Evolutionary conservation across 1,140 invertebrate species (phyloP), one percentile per base, ranked within the genome.

Genomic region (Phymorhynchus buccinoides): DNA sequence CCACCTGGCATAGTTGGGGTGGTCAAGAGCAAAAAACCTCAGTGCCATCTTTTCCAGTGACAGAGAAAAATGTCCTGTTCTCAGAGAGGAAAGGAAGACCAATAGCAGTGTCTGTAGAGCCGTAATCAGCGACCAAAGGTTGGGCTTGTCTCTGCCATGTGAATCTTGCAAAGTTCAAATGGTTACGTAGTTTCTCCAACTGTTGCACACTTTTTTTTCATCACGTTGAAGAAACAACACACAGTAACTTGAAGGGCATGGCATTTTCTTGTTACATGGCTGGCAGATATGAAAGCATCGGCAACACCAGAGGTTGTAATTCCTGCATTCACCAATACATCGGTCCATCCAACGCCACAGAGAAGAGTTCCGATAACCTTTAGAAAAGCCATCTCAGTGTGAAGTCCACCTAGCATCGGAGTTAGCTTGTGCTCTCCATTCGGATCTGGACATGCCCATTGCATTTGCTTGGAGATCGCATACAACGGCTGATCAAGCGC

Each of bases 381-480:
- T 22, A 52, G 7, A 22, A 52, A 52, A 52, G 48, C 48, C 9
- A 52, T 52, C 22, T 52, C 48, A 12, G 48, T 22, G 7, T 52
- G 48, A 12, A 52, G 22, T 52, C 48, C 48, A 52, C 48, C 48
- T 22, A 52, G 22, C 48, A 52, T 52, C 22, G 22, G 9, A 52
- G 22, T 52, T 22, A 52, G 48, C 48, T 52, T 88, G 22, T 78
- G 44, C 66, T 89, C 88, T n/a, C 88, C 85, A 87, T 68, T 71
- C 3, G 42, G 62, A 18, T 77, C 56, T 22, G 88, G 83, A 39
- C 85, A 89, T 27, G 80, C 83, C 86, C 86, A 90, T 83, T 90
- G 90, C 27, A 90, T 89, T 48, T 86, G 85, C 83, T 89, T 90
- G n/a, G 75, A 81, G 30, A 88, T n/a, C 14, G 84, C 84, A 86